Evolutionary conservation across 1,140 invertebrate species (phyloP).

Genomic region (Diabrotica virgifera): DNA sequence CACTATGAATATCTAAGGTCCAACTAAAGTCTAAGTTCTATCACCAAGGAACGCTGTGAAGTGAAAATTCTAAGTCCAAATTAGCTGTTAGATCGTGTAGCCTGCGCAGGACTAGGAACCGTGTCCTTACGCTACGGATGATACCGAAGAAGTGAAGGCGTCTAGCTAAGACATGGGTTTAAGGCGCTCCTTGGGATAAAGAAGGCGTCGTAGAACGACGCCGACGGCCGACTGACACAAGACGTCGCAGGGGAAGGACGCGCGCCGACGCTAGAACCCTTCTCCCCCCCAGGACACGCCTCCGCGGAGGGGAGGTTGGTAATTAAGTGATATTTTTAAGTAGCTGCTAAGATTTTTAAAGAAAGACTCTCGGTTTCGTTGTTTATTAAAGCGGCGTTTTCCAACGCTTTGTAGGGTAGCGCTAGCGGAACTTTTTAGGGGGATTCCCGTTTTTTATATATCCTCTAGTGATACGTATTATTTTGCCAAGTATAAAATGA

Average conservation of each 20-base stretch:
- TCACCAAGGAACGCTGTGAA: constrained; percentile 3
- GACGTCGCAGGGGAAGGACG: constrained; percentile 43
- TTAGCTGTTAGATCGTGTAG: background rate
- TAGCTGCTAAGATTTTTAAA: constrained; percentile 46
- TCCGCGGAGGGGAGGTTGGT: constrained; percentile 38
- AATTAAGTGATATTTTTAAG: constrained; percentile 50
- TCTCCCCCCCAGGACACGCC: constrained; percentile 41
- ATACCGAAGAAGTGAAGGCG: constrained; percentile 45
- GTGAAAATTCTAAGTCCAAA: background rate
- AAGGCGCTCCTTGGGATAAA: constrained; percentile 45
- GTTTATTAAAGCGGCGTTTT: constrained; percentile 30
- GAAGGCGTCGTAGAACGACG: constrained; percentile 44
- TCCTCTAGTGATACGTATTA: too few relatives aligned
- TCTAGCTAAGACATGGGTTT: constrained; percentile 47
- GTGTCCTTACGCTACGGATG: constrained; percentile 46
- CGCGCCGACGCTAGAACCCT: constrained; percentile 40
- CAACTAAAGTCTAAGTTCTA: background rate
- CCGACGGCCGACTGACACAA: constrained; percentile 48
- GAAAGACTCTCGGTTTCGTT: constrained; percentile 37
- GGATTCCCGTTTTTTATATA: too few relatives aligned
- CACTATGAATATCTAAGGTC: background rate
- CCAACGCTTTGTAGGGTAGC: constrained; percentile 6
- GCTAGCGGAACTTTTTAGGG: too few relatives aligned
- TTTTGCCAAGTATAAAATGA: too few relatives aligned
- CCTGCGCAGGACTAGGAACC: constrained; percentile 38